Base-by-base conservation (phyloP, 2,797 vertebrate species). In the Manis pentadactyla region DNA sequence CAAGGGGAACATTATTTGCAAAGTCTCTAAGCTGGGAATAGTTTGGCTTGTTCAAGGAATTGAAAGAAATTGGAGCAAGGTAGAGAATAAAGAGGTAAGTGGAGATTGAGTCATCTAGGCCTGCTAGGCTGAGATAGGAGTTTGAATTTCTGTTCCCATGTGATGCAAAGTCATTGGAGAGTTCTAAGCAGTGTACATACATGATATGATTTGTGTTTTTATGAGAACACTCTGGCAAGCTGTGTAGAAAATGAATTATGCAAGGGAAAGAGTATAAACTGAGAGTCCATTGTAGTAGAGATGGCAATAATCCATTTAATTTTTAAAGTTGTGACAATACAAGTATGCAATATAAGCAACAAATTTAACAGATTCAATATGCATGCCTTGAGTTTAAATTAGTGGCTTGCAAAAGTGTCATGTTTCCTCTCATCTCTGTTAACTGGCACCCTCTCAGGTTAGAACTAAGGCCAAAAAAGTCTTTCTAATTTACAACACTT, bases 201-300 rank as follows among this genome's bases (percentile, higher is more conserved):
- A 63, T 94, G n/a, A n/a, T 83, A 57, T 84, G 17, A 88, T 86
- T 95, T 91, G 49, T 92, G 34, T 85, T 95, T 95, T 96, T 68
- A 57, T 82, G 87, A 89, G 57, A 94, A 63, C 74, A 83, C 37
- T 90, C 51, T 78, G 34, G 51, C 37, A 94, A 93, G 31, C 17
- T 74, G 15, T 86, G 12, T 94, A 57, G 42, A 90, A 90, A 90
- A 89, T 27, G n/a, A 61, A 87, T 49, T 75, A 18, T 46, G 11
- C 5, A 61, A 89, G 18, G 46, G 19, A 86, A 93, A 64, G 27
- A n/a, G 23, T 85, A 51, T 42, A 63, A 82, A 19, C 77, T 83
- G 51, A 39, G 34, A 93, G 46, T 74, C 5, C 51, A 9, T 25
- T 69, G 34, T 53, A 90, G 21, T 94, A 86, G 75, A 74, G 73